phyloP scores from a whole-genome alignment of 2,113 vertebrate genomes.

The Pachyramphus minor region DNA sequence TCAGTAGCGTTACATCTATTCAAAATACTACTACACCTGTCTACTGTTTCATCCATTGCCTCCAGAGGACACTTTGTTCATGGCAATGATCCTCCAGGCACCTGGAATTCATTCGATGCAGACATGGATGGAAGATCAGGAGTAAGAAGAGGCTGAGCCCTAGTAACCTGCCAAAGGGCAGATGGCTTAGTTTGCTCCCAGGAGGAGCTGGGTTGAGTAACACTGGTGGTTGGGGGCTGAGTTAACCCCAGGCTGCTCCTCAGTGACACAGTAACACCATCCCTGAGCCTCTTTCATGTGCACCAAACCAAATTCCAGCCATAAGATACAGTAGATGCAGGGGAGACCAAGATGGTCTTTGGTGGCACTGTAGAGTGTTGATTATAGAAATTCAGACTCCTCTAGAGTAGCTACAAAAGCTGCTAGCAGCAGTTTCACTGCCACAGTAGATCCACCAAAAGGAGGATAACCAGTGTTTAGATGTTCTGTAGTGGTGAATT shows the following conservation, averaged over 20 bases:
- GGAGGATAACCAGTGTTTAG: not conserved
- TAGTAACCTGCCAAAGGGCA: not conserved
- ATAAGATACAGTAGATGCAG: fast-evolving
- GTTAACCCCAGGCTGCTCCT: not conserved
- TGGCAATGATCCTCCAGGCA: not conserved
- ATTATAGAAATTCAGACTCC: not conserved
- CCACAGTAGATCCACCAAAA: not conserved
- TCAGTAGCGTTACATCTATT: not conserved
- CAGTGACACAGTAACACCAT: fast-evolving
- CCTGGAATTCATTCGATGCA: not conserved
- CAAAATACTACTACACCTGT: not conserved
- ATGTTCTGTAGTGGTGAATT: not conserved
- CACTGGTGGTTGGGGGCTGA: not conserved
- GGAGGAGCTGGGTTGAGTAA: not conserved
- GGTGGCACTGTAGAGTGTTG: not conserved
- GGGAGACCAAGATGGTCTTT: not conserved
- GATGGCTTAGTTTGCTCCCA: not conserved
- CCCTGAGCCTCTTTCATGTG: not conserved
- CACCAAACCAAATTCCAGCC: not conserved
- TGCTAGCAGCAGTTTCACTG: not conserved
- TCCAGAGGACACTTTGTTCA: not conserved
- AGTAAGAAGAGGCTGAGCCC: not conserved
- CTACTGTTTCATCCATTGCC: not conserved
- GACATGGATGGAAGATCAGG: fast-evolving
- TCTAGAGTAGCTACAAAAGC: not conserved